Base-by-base conservation (phyloP, 2,888 invertebrate genomes). In the Minunthozetes semirufus region DNA sequence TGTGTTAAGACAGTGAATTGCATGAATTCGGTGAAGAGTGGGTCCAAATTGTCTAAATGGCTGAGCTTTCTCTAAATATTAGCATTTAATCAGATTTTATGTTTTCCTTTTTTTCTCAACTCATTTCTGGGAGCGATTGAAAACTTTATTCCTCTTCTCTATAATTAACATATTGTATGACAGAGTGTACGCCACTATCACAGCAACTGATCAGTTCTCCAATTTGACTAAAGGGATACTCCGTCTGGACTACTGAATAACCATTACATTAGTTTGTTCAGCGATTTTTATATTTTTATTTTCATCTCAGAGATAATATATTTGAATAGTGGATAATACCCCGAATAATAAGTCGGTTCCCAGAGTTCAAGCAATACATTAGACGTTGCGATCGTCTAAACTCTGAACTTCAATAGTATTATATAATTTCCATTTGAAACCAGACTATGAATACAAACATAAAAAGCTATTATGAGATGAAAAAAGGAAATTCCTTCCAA, bases 171-270 rank as follows among this genome's bases (percentile, higher is more conserved):
- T 33, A 63, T 38, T 29, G 27, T 29, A 4, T 29, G n/a, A 63
- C 33, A 33, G 63, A 33, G 25, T 63, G 33, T 63, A 63, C 63
- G 63, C 63, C 63, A 63, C 63, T 50, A n/a, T 50, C 17, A 59
- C 5, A 15, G 27, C 4, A 59, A 17, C 63, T 11, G 63, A 63
- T 63, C 63, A 33, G 15, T 63, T 33, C 63, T 63, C 27, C 19
- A 17, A 50, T 50, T 50, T 19, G 11, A 56, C 25, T 56, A 11
- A 13, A 25, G n/a, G 56, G 19, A 56, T 56, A 25, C 22, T 56
- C 22, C 22, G 56, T 56, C 56, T 56, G 56, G 56, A 56, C 56
- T 56, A 56, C 56, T 25, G 56, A 56, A 56, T 56, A 56, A 9
- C 25, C 56, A 56, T 22, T 25, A 13, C n/a, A 25, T 56, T 50